Conservation (phyloP, 2,113 vertebrate genomes). For the Aegithalos caudatus region DNA sequence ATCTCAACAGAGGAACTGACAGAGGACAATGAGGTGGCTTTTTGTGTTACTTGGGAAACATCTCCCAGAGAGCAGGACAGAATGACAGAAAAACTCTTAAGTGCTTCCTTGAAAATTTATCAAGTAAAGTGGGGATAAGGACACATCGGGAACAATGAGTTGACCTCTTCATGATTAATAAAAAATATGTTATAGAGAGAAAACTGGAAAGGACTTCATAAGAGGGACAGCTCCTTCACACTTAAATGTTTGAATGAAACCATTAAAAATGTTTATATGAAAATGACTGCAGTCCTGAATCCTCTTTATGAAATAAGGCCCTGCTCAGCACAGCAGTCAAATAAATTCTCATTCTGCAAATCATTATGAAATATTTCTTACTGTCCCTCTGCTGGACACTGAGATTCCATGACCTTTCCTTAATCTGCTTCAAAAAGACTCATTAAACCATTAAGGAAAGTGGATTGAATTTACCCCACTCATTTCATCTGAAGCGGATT, state of each 20-base stretch:
- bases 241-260: not conserved
- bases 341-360: not conserved
- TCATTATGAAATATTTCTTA: not conserved
- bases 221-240: not conserved
- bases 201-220: not conserved
- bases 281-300: not conserved
- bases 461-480: conserved; percentile 28
- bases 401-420: not conserved
- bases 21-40: not conserved
- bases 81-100: not conserved
- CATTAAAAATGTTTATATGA: not conserved
- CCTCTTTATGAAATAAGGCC: not conserved
- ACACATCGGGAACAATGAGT: not conserved
- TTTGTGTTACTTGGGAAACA: not conserved
- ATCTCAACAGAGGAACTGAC: not conserved
- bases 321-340: not conserved
- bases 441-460: conserved; percentile 43
- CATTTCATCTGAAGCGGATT: not conserved
- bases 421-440: conserved; percentile 17
- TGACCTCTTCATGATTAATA: not conserved
- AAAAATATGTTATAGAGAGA: not conserved
- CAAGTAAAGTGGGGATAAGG: not conserved
- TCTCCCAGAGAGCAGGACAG: not conserved
- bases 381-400: not conserved
- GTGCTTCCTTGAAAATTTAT: not conserved